phyloP scores from a whole-genome alignment of 2,113 vertebrate species.

The Carassius auratus region DNA sequence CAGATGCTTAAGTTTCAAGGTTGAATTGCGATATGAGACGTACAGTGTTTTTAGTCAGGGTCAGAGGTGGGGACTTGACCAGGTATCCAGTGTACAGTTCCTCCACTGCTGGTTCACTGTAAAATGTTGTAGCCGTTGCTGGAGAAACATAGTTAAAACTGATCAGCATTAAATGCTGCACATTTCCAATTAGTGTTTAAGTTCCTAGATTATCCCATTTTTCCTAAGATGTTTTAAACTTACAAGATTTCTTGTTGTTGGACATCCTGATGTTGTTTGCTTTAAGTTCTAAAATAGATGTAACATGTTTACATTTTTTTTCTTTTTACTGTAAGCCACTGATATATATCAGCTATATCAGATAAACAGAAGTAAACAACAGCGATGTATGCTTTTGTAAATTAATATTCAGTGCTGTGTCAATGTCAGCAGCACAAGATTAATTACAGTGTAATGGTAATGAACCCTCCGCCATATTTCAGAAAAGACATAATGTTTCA shows the following conservation, averaged over 20 bases:
- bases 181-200: neutral
- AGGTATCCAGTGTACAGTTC: slow-evolving; percentile 42
- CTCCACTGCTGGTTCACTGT: neutral
- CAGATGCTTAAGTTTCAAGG: neutral
- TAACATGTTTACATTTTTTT: neutral
- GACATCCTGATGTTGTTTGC: slow-evolving; percentile 16
- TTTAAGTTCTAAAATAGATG: slow-evolving; percentile 26
- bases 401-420: too few species aligned
- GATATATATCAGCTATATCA: neutral
- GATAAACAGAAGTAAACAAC: neutral
- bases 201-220: neutral
- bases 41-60: slow-evolving; percentile 18
- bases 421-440: neutral
- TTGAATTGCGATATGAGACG: neutral
- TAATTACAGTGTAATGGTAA: neutral
- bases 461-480: neutral
- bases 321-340: neutral
- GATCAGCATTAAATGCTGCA: neutral
- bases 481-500: neutral
- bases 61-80: slow-evolving; percentile 40
- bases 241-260: slow-evolving; percentile 25
- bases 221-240: neutral
- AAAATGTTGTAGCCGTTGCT: neutral
- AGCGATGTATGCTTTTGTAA: neutral
- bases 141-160: neutral